Evolutionary conservation across 2,797 vertebrate genomes (phyloP).

Genomic region (Peromyscus melanophrys): DNA sequence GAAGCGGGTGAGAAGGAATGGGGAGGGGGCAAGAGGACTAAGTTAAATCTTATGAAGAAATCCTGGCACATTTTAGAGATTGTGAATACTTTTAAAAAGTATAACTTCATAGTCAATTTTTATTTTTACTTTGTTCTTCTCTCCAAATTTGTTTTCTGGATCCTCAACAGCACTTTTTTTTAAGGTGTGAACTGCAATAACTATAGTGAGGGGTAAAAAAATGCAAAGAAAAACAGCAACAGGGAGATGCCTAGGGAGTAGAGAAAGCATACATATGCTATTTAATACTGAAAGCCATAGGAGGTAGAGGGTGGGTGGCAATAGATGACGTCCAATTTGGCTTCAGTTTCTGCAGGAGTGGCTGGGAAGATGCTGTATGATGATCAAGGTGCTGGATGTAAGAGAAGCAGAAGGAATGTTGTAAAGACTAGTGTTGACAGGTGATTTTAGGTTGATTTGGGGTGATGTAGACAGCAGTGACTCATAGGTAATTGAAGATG

Average conservation of each 20-base stretch:
- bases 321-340: not conserved
- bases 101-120: not conserved
- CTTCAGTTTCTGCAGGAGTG: not conserved
- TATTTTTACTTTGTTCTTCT: constrained; percentile 8
- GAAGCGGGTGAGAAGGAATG: not conserved
- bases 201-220: not conserved
- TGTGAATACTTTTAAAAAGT: not conserved
- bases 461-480: not conserved
- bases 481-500: not conserved
- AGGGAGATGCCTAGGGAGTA: not conserved
- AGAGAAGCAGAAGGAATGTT: not conserved
- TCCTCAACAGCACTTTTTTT: not conserved
- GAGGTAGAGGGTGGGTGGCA: too few species aligned
- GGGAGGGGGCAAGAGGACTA: not conserved
- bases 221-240: not conserved
- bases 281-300: not conserved
- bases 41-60: not conserved
- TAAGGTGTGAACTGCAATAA: not conserved
- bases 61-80: not conserved
- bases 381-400: not conserved
- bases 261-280: not conserved
- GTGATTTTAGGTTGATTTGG: constrained; percentile 24
- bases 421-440: not conserved
- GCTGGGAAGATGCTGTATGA: not conserved
- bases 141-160: constrained; percentile 47